phyloP scores from a whole-genome alignment of 2,113 vertebrate genomes.

The Ceyx margarethae region DNA sequence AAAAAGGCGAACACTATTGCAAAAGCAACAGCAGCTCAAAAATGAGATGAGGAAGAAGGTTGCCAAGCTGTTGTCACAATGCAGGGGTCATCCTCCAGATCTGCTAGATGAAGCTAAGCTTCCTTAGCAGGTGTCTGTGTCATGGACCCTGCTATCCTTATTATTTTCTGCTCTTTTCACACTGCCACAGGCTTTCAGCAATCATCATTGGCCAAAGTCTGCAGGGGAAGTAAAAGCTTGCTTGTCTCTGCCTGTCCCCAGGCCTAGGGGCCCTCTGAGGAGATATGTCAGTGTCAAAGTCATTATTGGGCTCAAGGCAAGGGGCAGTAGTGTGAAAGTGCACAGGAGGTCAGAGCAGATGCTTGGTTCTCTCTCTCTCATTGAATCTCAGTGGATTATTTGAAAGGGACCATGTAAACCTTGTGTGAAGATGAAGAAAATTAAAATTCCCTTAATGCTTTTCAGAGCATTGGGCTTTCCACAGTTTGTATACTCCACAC shows the following conservation, averaged over 20 bases:
- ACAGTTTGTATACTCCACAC: not conserved
- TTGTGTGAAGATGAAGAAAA: not conserved
- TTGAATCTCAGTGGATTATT: not conserved
- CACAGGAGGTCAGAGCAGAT: not conserved
- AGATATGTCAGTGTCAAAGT: not conserved
- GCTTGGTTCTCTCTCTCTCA: not conserved
- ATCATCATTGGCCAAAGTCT: not conserved
- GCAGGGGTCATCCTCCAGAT: not conserved
- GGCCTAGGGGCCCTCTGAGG: not conserved
- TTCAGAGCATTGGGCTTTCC: not conserved
- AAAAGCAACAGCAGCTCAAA: not conserved
- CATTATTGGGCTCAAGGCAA: not conserved
- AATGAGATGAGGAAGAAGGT: not conserved
- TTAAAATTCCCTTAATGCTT: not conserved
- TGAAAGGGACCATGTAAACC: not conserved
- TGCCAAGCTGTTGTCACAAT: not conserved
- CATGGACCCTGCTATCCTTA: not conserved
- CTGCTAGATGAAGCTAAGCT: not conserved
- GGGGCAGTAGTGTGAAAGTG: not conserved
- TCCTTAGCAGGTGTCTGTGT: not conserved
- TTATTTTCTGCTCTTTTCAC: slow-evolving; percentile 48
- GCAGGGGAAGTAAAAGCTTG: not conserved
- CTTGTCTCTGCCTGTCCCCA: not conserved
- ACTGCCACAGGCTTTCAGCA: slow-evolving; percentile 3
- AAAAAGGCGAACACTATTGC: not conserved